A percentile compares a stretch with the other conserved stretches of the same genome.
Evolutionary conservation across 2,113 vertebrate species (phyloP).

Genomic region (Chionodraco myersi): DNA sequence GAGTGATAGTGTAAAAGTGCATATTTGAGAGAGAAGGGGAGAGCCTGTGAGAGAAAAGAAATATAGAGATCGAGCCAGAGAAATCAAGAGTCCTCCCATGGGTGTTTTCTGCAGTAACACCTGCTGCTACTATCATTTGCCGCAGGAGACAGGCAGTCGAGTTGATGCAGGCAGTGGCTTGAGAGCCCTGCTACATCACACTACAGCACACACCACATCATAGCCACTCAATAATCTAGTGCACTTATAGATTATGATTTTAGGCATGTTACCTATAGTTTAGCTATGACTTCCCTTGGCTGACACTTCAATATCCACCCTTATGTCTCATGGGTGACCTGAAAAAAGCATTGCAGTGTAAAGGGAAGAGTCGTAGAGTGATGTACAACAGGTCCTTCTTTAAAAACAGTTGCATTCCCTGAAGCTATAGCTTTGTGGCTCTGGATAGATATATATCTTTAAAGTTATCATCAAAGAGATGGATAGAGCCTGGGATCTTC

Average conservation of each 20-base stretch:
- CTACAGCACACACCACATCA: conserved; percentile 29
- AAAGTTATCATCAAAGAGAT: conserved; percentile 5
- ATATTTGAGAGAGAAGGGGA: conserved; percentile 7
- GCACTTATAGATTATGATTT: conserved; percentile 1
- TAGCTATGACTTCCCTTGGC: conserved; percentile 7
- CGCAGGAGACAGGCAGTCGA: conserved; percentile 67
- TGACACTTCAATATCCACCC: not conserved
- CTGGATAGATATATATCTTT: not conserved
- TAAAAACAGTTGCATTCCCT: not conserved
- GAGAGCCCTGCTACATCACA: conserved; percentile 40
- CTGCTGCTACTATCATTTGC: conserved; percentile 68
- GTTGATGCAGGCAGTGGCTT: conserved; percentile 72
- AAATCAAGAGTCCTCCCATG: conserved; percentile 50
- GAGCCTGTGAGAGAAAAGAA: not conserved
- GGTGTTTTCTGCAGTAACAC: conserved; percentile 70
- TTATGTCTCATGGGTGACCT: conserved; percentile 1
- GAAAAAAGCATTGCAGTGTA: not conserved
- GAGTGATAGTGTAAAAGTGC: conserved; percentile 24
- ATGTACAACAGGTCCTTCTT: not conserved
- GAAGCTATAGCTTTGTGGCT: conserved; percentile 15
- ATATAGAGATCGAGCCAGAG: conserved; percentile 17
- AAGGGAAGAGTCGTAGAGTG: not conserved
- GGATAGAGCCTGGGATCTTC: conserved; percentile 8
- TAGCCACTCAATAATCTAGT: conserved; percentile 14
- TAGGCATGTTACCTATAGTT: not conserved